Evolutionary conservation across 2,888 invertebrate genomes (phyloP), one percentile per base, ranked within the genome.

Genomic region (Dynastes grantii): DNA sequence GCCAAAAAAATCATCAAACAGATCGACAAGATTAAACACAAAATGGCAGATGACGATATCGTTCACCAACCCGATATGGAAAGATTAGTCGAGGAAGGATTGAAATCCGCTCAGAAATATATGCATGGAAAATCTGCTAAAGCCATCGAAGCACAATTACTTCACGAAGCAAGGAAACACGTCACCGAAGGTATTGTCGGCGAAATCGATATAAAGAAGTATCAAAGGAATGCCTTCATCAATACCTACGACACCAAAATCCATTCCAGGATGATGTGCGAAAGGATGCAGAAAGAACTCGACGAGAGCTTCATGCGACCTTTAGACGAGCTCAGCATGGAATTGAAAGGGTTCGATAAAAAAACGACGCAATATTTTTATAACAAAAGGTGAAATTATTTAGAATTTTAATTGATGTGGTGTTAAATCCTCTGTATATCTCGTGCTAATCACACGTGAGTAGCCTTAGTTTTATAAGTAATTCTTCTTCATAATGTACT

Each of bases 91-190:
- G 89, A 89, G 79, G 88, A 82, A 4, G 85, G 87, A 53, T 81
- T 88, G 32, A 85, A 88, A 82, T 88, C 89, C 13, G 86, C 89
- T 63, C 90, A 91, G 82, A 91, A 90, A 81, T 90, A 89, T 84
- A 87, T 94, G 67, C 91, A 93, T 84, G 95, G 95, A 71, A 95
- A 94, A 90, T 95, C 95, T 2, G 95, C 95, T 5, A 92, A 91
- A 85, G 93, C 93, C 65, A 96, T 96, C 80, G 94, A 92, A 82
- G 91, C 91, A 80, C 92, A 92, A 13, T 88, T 94, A 61, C 87
- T 94, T 63, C 90, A 91, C 55, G 92, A 93, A 83, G 92, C 90
- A 80, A 86, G 88, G 82, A 89, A 87, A 81, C 90, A 90, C 83
- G 90, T 93, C 53, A 89, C 90, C 0, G 89, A 89, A 86, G 87